Conservation (phyloP, 2,888 invertebrate species). For the Gandaritis pyraliata region DNA sequence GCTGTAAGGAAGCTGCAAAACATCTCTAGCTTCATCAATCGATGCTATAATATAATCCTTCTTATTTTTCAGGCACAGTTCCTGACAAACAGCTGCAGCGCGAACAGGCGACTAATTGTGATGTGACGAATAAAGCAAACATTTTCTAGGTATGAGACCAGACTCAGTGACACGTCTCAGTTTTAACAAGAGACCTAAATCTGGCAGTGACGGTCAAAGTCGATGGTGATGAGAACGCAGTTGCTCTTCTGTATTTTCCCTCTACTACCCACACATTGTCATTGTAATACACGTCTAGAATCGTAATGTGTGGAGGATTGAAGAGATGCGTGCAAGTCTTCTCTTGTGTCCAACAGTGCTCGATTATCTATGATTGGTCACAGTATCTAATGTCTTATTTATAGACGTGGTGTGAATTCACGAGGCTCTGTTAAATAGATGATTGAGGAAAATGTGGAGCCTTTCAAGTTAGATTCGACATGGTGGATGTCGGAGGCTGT, state of each 20-base stretch:
- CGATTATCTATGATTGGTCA: slow-evolving; percentile 52
- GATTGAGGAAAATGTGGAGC: slow-evolving; percentile 24
- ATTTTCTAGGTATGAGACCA: too few relatives aligned
- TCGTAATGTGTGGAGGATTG: slow-evolving; percentile 51
- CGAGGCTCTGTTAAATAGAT: slow-evolving; percentile 25
- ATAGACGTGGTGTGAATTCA: slow-evolving; percentile 38
- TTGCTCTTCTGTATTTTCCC: slow-evolving; percentile 11
- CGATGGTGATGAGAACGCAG: not conserved
- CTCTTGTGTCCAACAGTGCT: slow-evolving; percentile 52
- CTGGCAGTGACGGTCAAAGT: too few relatives aligned
- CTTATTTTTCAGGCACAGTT: too few relatives aligned
- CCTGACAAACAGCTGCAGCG: too few relatives aligned
- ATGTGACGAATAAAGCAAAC: too few relatives aligned
- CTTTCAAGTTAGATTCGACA: slow-evolving; percentile 11
- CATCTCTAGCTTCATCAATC: too few relatives aligned
- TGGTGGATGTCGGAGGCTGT: slow-evolving; percentile 14
- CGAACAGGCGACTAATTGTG: too few relatives aligned
- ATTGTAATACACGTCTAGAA: slow-evolving; percentile 60
- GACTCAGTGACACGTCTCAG: too few relatives aligned
- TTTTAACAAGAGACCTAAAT: too few relatives aligned
- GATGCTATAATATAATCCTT: too few relatives aligned
- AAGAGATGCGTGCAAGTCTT: slow-evolving; percentile 61
- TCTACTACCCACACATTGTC: slow-evolving; percentile 52
- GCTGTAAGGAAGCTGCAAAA: too few relatives aligned
- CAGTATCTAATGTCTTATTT: slow-evolving; percentile 47